A percentile compares a stretch with the other conserved stretches of the same genome.
Conservation (phyloP, 1,140 invertebrate genomes). For the Diorhabda carinulata region DNA sequence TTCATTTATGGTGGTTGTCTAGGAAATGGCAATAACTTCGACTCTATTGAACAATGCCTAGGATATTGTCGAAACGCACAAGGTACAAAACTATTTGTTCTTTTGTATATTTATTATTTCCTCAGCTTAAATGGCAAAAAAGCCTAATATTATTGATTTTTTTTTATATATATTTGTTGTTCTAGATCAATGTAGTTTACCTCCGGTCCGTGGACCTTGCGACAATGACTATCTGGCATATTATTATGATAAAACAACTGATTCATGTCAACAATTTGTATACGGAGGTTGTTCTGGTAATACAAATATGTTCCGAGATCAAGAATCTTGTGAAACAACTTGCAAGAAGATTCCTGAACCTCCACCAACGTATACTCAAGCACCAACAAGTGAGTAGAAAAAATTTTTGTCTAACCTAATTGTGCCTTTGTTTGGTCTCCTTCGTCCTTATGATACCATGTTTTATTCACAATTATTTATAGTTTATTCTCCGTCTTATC, state of each 20-base stretch:
- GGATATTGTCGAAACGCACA: slow-evolving; percentile 67
- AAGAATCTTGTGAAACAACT: slow-evolving; percentile 55
- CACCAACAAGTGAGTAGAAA: slow-evolving; percentile 18
- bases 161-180: not conserved
- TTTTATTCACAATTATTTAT: not conserved
- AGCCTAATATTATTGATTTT: no score
- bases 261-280: slow-evolving; percentile 65
- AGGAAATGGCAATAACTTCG: slow-evolving; percentile 85
- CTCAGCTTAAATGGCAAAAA: no score
- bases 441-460: no score
- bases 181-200: slow-evolving; percentile 67
- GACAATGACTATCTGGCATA: slow-evolving; percentile 61
- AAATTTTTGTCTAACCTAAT: no score
- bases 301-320: slow-evolving; percentile 71
- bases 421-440: no score
- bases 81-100: slow-evolving; percentile 49
- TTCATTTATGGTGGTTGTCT: slow-evolving; percentile 82
- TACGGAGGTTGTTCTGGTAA: slow-evolving; percentile 94
- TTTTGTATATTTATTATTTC: no score
- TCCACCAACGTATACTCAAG: slow-evolving; percentile 11
- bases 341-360: slow-evolving; percentile 42
- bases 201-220: slow-evolving; percentile 71
- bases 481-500: no score
- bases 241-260: slow-evolving; percentile 67
- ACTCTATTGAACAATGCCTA: slow-evolving; percentile 71